Evolutionary conservation across 1,140 invertebrate genomes (phyloP), one percentile per base, ranked within the genome.

Genomic region (Ericerus pela): DNA sequence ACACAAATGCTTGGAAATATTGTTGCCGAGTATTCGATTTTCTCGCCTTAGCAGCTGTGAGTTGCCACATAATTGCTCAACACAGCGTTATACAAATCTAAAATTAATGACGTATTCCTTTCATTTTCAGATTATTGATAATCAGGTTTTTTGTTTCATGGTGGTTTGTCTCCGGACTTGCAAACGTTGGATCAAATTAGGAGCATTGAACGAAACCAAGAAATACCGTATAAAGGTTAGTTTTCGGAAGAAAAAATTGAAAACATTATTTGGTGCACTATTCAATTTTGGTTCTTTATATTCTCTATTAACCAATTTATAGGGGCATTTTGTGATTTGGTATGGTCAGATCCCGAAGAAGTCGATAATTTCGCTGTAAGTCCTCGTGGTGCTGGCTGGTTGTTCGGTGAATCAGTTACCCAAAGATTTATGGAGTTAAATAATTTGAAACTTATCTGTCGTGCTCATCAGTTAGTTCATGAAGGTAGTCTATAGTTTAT

Each of bases 11-110:
- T 51, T 99, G 95, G 95, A 91, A 91, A 70, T 91, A 95, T 71
- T 98, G 94, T 70, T 97, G 93, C 73, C 84, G 83, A 73, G 90
- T 98, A 36, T 99, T 99, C 76, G 94, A 98, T 79, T 77, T 97
- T 57, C 79, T 99, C 31, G 95, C 94, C 64, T 82, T 99, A 65
- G 91, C 93, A 68, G 95, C 94, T 65, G 89, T 97, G 79, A 80
- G 85, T 82, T 66, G 62, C 57, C 0, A 52, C 30, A 27, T 33
- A 31, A 47, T 47, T 47, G 20, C 16, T 22, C 26, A n/a, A n/a
- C 20, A 41, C 22, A 55, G 22, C 1, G 4, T 1, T 24, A 27
- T 36, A 8, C n/a, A 54, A 12, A 30, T 14, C 2, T 54, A 18
- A 41, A 57, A 20, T n/a, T 18, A 22, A 3, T 54, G 30, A 30